Evolutionary conservation across 1,140 invertebrate genomes (phyloP), one percentile per base, ranked within the genome.

Genomic region (Magallana angulata): DNA sequence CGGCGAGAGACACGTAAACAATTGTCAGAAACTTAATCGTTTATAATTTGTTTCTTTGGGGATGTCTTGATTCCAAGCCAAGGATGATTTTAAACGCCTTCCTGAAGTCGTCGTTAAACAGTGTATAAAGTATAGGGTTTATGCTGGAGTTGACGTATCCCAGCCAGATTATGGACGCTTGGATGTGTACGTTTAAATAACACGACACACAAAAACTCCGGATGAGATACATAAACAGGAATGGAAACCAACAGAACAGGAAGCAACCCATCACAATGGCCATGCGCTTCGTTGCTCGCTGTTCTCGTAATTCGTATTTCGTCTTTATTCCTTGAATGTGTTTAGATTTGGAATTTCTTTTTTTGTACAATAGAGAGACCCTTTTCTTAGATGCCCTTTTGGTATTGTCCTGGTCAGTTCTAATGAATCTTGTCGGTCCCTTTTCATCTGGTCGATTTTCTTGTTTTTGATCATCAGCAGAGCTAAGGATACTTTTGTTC

Each of bases 251-350:
- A 92, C 98, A 99, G 57, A 98, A 97, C 92, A 99, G 99, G 94
- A 99, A 99, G 91, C 98, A 98, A 85, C 98, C 98, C 98, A 99
- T 99, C 90, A 99, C 99, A 84, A 99, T 96, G 62, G 98, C 98
- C 90, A 99, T 96, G 88, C 99, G 98, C 18, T 99, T 96, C 0
- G 99, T 99, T 0, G 99, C 99, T 84, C 99, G 96, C 93, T 99
- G 98, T 95, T 99, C 99, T 93, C 99, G 98, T 71, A 92, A 86
- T 86, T 94, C 92, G 89, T 94, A 94, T 85, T 92, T 91, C 56
- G 92, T 91, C 83, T 92, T 92, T 86, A 93, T 92, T 83, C 92
- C 92, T 57, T 89, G 85, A 14, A 87, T 71, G 64, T 87, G 88
- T 83, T 85, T 90, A 62, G 14, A 48, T 18, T 81, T 90, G 85